Percentiles rank a stretch among this genome's conserved stretches.
phyloP scores from a whole-genome alignment of 35 echinoderm and acorn worm genomes.

The Heliocidaris erythrogramma region DNA sequence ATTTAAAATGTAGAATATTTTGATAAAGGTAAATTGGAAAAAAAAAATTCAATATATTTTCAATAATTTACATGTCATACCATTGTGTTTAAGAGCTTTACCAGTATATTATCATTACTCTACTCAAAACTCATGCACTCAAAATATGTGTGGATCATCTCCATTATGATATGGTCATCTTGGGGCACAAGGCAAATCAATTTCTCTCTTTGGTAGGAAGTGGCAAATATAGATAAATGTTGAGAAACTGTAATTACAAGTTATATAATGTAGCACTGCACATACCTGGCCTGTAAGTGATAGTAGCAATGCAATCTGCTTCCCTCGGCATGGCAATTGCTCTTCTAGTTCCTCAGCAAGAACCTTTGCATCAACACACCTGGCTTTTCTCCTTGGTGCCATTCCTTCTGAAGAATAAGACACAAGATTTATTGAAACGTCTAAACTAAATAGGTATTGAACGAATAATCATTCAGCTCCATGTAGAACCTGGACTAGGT shows the following conservation, averaged over 20 bases:
- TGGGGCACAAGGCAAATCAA: no score
- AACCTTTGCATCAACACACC: background rate
- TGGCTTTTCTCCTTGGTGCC: slow-evolving; percentile 6
- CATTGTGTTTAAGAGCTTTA: no score
- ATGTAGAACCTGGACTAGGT: no score
- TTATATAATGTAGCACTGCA: background rate
- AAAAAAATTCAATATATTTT: no score
- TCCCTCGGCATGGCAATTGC: slow-evolving; percentile 17
- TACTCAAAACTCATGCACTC: background rate
- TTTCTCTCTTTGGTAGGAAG: background rate
- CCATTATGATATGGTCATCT: background rate
- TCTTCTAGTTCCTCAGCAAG: background rate
- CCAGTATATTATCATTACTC: background rate
- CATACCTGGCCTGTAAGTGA: slow-evolving; percentile 6
- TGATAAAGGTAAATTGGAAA: no score
- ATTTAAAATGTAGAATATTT: background rate
- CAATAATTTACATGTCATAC: no score
- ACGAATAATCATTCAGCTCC: no score
- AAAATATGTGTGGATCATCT: background rate
- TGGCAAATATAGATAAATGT: background rate
- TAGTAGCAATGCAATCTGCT: slow-evolving; percentile 7
- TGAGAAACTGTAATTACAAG: background rate
- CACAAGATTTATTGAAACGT: background rate
- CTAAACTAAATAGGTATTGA: no score
- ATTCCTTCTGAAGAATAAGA: background rate